Conservation (phyloP, 2,888 invertebrate species). For the Arctia plantaginis region DNA sequence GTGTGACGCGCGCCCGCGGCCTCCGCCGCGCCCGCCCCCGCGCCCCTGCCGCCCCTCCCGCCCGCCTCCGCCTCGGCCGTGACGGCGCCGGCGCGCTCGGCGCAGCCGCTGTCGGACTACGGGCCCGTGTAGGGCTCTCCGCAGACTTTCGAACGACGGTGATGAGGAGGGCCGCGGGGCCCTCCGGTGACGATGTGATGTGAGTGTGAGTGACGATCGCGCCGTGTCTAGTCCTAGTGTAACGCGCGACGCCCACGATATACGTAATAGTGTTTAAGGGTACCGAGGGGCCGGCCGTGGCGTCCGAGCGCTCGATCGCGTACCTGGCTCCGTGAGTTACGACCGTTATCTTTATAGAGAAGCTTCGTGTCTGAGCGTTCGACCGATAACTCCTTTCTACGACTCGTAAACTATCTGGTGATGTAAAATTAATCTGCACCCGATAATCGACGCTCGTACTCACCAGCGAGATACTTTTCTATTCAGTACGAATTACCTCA, state of each 20-base stretch:
- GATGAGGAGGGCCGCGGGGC: slow-evolving; percentile 24
- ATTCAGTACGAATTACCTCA: slow-evolving; percentile 45
- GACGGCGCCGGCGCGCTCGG: slow-evolving; percentile 66
- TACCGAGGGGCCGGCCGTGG: slow-evolving; percentile 34
- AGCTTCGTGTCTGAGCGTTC: neutral
- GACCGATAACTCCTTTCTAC: neutral
- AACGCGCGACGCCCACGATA: slow-evolving; percentile 72
- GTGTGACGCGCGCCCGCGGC: slow-evolving; percentile 81
- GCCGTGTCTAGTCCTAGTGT: slow-evolving; percentile 76
- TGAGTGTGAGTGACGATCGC: slow-evolving; percentile 56
- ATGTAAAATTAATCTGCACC: neutral
- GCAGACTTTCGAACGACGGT: slow-evolving; percentile 23
- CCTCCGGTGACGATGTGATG: slow-evolving; percentile 40
- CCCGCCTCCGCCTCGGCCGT: slow-evolving; percentile 73
- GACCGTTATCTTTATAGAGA: neutral
- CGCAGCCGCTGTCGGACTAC: slow-evolving; percentile 81
- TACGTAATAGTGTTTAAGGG: slow-evolving; percentile 82
- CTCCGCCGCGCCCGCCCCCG: slow-evolving; percentile 64
- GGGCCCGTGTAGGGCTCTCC: slow-evolving; percentile 73
- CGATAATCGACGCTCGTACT: slow-evolving; percentile 11
- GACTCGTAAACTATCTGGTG: neutral
- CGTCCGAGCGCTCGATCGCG: slow-evolving; percentile 28
- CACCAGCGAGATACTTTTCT: slow-evolving; percentile 41
- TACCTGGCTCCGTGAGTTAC: slow-evolving; percentile 13
- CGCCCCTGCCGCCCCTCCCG: slow-evolving; percentile 45